Evolutionary conservation across 2,888 invertebrate genomes (phyloP), one percentile per base, ranked within the genome.

Genomic region (Serripes groenlandicus): DNA sequence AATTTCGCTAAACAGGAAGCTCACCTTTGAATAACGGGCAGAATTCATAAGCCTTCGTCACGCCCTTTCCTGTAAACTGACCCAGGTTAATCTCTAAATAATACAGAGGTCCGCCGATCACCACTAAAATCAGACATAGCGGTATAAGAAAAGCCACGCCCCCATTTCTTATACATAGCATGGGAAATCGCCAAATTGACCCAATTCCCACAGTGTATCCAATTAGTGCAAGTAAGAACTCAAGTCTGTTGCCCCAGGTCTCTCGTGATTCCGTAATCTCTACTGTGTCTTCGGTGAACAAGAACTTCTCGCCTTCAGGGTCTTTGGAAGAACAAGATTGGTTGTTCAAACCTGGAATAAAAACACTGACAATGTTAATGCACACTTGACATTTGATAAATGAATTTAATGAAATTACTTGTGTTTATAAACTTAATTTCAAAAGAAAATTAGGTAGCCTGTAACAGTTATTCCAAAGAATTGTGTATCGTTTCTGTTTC

Each of bases 131-230:
- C 30, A 60, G 21, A 30, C 28, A 30, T 15, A 60, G 15, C 2
- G 60, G 30, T 11, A 60, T 26, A 26, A 60, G 30, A 30, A 60
- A 60, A 0, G 60, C 60, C 15, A 28, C 60, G 23, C 60, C 60
- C 3, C 60, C 60, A 30, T 60, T 60, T 30, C 60, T 28, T 18
- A 60, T 28, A 9, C 60, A 60, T 32, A 60, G 32, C 11, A 60
- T 60, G 15, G 60, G 60, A 60, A 60, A 60, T 15, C 60, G 26
- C 60, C 60, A 60, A 30, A 60, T 60, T 60, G 60, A 60, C 60
- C 60, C 60, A 30, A 60, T 30, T 60, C 60, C 60, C 4, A 60
- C 60, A 7, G 60, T 60, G 21, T 3, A 60, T 5, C 60, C 60
- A 60, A 60, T 60, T 32, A 60, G 60, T 30, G 60, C 60, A 7